Base-by-base conservation (phyloP, 1,140 invertebrate genomes). In the Pachyrhynchus sulphureomaculatus region DNA sequence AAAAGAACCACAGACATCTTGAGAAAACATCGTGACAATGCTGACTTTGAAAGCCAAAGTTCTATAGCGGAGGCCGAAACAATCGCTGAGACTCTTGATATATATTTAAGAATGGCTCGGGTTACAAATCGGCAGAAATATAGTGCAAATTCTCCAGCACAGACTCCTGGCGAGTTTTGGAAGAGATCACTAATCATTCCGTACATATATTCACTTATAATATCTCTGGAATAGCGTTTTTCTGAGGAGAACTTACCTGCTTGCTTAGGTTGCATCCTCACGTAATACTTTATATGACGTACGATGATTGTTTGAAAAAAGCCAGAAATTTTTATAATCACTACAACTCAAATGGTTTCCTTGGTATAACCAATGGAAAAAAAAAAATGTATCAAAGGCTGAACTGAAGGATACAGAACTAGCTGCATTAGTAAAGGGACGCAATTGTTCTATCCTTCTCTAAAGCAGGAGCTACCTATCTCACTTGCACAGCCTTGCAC, bases 301-400 rank as follows among this genome's bases (percentile, higher is more conserved):
- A 44, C 12, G 4, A 20, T 2, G 21, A 20, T 17, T 44, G 3
- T 24, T 4, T 8, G 4, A 24, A 44, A 24, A 44, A 4, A 44
- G 4, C 41, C 8, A 15, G 8, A 44, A 44, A 3, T 20, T 44
- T 44, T 17, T 44, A 17, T 44, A 24, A 8, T 44, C 17, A 44
- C 41, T 44, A 44, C 41, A 44, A 44, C 17, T 44, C 4, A 24
- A 24, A n/a, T 24, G 4, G 41, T n/a, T 44, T 44, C 18, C 41
- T 21, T 15, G 41, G n/a, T 17, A 44, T n/a, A 44, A 44, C 41
- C 21, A 44, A 21, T 44, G 41, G 41, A 44, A 44, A 44, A 12
- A 36, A 12, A 36, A 36, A 36, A 36, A 36, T 15, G 10, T 12
- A 12, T 12, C 34, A 36, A n/a, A 15, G 4, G 34, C 34, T 12